Evolutionary conservation across 2,888 invertebrate species (phyloP), one percentile per base, ranked within the genome.

Genomic region (Temnothorax rugatulus): DNA sequence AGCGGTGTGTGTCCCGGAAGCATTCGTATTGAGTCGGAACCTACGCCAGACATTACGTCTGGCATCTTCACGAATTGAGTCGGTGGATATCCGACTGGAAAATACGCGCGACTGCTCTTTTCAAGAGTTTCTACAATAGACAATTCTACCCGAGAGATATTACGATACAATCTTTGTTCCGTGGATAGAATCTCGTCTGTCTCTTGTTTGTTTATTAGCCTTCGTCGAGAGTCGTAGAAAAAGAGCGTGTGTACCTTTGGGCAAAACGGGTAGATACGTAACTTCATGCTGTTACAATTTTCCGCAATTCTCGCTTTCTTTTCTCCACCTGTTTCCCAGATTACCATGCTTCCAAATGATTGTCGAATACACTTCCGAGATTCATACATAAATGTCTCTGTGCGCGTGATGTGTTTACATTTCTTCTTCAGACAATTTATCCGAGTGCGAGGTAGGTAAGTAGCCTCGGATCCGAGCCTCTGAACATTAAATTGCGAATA

Each of bases 1-100:
- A 88, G 87, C 77, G 89, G 74, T 34, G 34, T 34, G 34, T 34
- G 34, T 86, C 66, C 86, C 64, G 74, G 69, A 82, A 76, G 77
- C 82, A 59, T 68, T 38, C 82, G 44, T 73, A 54, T 64, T 38
- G 59, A 29, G 29, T 77, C 44, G 41, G 44, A 47, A 54, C 4
- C 66, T 52, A 21, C 21, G 75, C 41, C 66, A 64, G 69, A 57
- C 77, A 66, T 76, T 66, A 57, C 54, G 34, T 76, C 50, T 54
- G 57, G 52, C 77, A 13, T 68, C 41, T 44, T 57, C 44, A 4
- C 44, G 54, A 25, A 50, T 63, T 47, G 59, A 66, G 54, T n/a
- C 7, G 38, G 52, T 21, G 66, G 25, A 76, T 21, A 76, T 21
- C 47, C 63, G 47, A 50, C 57, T 34, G 74, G 74, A 75, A 75